These are phyloP conservation scores for Hylia prasina DNA, from an alignment of 2,113 vertebrate species.

Conservation along the genomic window DNA sequence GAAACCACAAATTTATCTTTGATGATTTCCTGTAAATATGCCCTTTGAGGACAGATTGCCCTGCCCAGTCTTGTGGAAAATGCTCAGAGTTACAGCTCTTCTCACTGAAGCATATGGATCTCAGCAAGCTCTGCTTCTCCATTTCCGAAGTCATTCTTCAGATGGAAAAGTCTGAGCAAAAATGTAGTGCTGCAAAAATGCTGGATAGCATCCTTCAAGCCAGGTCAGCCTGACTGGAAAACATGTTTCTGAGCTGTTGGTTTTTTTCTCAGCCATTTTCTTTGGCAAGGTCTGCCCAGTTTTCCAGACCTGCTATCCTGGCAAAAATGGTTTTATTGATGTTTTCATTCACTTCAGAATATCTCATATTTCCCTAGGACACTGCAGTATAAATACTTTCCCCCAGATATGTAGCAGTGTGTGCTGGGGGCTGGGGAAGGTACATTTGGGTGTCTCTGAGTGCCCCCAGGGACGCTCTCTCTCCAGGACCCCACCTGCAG, in stretches of 20 bases:
- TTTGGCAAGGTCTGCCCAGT: not conserved
- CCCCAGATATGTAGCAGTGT: not conserved
- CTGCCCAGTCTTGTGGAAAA: constrained; percentile 45
- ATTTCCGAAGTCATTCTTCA: not conserved
- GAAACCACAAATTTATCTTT: constrained; percentile 43
- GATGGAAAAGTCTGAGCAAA: not conserved
- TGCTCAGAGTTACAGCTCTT: not conserved
- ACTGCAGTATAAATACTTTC: not conserved
- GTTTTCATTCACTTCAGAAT: not conserved
- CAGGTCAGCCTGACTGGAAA: not conserved
- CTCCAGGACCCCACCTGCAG: not conserved
- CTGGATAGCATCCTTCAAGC: not conserved
- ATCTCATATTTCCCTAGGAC: not conserved
- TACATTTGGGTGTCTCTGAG: not conserved
- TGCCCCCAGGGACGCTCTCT: not conserved
- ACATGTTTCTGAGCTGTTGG: not conserved
- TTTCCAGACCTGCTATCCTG: not conserved
- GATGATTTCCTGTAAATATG: constrained; percentile 55
- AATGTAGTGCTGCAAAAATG: not conserved
- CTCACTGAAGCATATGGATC: constrained; percentile 5
- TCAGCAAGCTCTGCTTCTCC: constrained; percentile 21
- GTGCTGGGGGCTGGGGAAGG: not conserved
- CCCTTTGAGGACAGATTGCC: constrained; percentile 37
- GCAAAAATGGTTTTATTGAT: not conserved
- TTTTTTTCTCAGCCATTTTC: not conserved